Evolutionary conservation across 2,797 vertebrate genomes (phyloP).

Genomic region (Neopelma chrysocephalum): DNA sequence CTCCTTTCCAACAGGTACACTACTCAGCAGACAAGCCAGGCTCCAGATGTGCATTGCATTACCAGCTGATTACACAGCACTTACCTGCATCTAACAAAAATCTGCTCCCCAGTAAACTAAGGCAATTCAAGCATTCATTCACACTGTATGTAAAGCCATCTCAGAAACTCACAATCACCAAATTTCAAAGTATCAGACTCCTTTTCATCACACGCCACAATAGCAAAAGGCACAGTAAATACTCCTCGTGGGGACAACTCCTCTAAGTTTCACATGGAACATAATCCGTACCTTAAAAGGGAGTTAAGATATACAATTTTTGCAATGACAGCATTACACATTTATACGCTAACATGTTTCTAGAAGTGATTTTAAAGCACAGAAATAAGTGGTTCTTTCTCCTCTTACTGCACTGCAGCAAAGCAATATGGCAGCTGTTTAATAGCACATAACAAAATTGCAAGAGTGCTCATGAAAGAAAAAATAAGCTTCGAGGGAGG

Average conservation of each 20-base stretch:
- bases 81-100: not conserved
- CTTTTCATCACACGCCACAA: not conserved
- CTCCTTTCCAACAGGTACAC: not conserved
- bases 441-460: constrained; percentile 38
- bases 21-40: not conserved
- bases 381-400: not conserved
- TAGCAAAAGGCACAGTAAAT: not conserved
- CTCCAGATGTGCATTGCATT: not conserved
- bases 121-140: not conserved
- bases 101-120: not conserved
- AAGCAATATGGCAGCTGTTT: constrained; percentile 37
- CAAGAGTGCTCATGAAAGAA: constrained; percentile 12
- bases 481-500: constrained; percentile 34
- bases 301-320: not conserved
- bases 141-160: not conserved
- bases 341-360: not conserved
- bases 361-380: not conserved
- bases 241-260: not conserved
- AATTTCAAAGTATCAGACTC: not conserved
- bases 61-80: not conserved
- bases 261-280: not conserved
- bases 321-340: not conserved
- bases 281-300: not conserved
- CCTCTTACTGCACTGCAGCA: constrained; percentile 46
- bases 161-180: not conserved